Evolutionary conservation across 2,888 invertebrate genomes (phyloP).

Genomic region (Augochlorella aurata): DNA sequence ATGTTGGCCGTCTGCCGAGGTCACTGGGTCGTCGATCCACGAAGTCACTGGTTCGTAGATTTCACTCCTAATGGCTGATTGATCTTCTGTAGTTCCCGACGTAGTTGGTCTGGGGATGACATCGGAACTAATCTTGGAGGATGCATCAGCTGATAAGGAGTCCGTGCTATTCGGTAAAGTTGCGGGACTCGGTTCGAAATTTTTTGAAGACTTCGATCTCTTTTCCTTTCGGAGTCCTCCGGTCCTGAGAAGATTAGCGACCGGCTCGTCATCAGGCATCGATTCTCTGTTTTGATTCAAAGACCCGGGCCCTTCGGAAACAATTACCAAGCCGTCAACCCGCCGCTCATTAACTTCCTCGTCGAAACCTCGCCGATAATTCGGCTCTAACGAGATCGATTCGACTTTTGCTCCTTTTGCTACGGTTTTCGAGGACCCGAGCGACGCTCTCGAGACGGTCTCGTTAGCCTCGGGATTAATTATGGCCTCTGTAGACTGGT

Average conservation of each 20-base stretch:
- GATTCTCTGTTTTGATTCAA: conserved; percentile 26
- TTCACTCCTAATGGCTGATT: background rate
- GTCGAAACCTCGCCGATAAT: background rate
- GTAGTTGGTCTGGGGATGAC: background rate
- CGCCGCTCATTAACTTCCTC: conserved; percentile 22
- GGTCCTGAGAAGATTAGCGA: background rate
- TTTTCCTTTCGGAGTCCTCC: conserved; percentile 3
- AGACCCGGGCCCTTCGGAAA: background rate
- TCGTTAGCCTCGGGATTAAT: background rate
- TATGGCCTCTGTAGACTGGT: no score
- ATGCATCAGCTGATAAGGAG: no score
- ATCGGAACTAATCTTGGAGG: no score
- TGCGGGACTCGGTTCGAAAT: no score
- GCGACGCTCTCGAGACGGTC: background rate
- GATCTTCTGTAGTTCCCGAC: conserved; percentile 9
- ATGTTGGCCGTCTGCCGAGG: background rate
- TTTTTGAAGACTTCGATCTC: conserved; percentile 18
- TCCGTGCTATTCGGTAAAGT: no score
- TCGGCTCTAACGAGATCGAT: background rate
- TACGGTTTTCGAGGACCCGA: background rate
- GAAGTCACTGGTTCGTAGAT: background rate
- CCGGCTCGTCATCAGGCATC: conserved; percentile 31
- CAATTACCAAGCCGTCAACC: conserved; percentile 19
- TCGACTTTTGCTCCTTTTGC: background rate
- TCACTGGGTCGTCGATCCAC: background rate